Conservation (phyloP, 2,113 vertebrate genomes). For the Acanthochromis polyacanthus region DNA sequence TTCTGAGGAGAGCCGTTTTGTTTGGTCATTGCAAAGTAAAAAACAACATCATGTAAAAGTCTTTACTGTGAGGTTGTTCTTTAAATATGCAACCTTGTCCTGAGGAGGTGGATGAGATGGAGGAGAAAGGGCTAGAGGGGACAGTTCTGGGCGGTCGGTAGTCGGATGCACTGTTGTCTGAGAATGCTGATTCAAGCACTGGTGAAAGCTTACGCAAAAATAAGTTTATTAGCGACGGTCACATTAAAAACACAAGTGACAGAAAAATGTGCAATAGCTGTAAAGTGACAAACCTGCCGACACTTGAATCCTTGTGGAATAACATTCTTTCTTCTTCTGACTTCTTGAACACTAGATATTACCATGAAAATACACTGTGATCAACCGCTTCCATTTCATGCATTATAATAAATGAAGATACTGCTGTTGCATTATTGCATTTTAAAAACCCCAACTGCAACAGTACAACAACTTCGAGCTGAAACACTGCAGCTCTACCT, state of each 20-base stretch:
- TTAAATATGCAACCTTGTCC: constrained; percentile 40
- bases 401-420: too few relatives aligned
- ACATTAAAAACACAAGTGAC: background rate
- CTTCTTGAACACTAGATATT: constrained; percentile 75
- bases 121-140: constrained; percentile 65
- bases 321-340: constrained; percentile 76
- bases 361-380: background rate
- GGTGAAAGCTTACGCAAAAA: constrained; percentile 81
- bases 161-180: constrained; percentile 73
- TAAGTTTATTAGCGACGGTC: background rate
- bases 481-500: constrained; percentile 61
- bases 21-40: background rate
- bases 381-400: too few relatives aligned
- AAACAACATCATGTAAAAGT: background rate
- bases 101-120: constrained; percentile 66
- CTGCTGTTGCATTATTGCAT: background rate
- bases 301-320: constrained; percentile 68
- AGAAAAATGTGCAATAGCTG: background rate
- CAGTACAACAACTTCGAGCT: background rate
- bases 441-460: too few relatives aligned
- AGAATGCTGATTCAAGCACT: constrained; percentile 77
- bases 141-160: constrained; percentile 63
- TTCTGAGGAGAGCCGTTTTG: constrained; percentile 36
- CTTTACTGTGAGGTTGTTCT: background rate
- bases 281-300: constrained; percentile 70